phyloP scores from a whole-genome alignment of 1,140 invertebrate genomes.

The Grapholita molesta region DNA sequence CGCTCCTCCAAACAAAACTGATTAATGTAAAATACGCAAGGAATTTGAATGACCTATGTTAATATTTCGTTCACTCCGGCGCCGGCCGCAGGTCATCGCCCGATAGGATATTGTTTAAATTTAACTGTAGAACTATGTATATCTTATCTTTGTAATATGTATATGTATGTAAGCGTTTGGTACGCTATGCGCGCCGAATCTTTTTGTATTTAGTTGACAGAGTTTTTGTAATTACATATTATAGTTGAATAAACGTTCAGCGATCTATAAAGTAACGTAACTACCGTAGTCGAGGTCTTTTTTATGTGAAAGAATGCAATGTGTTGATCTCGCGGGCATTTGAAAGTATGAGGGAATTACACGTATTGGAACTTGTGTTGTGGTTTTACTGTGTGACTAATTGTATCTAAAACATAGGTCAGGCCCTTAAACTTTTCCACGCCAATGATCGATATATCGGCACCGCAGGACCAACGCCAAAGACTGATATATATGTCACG shows the following conservation, averaged over 20 bases:
- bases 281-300: slow-evolving; percentile 60
- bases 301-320: slow-evolving; percentile 69
- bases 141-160: slow-evolving; percentile 66
- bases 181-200: slow-evolving; percentile 66
- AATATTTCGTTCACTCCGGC: slow-evolving; percentile 37
- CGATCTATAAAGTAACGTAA: slow-evolving; percentile 24
- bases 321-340: slow-evolving; percentile 68
- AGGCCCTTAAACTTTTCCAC: no score
- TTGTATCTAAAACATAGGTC: no score
- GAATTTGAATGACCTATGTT: slow-evolving; percentile 51
- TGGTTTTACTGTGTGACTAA: slow-evolving; percentile 28
- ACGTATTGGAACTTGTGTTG: slow-evolving; percentile 64
- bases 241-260: slow-evolving; percentile 51
- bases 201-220: slow-evolving; percentile 75
- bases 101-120: slow-evolving; percentile 57
- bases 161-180: slow-evolving; percentile 70
- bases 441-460: no score
- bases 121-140: slow-evolving; percentile 68
- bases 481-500: no score
- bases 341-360: slow-evolving; percentile 66
- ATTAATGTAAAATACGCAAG: slow-evolving; percentile 56
- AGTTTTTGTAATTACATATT: slow-evolving; percentile 74
- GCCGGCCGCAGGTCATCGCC: slow-evolving; percentile 29
- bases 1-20: slow-evolving; percentile 29
- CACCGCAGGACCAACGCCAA: no score